Conservation (phyloP, 2,888 invertebrate species). For the Nephrotoma appendiculata region DNA sequence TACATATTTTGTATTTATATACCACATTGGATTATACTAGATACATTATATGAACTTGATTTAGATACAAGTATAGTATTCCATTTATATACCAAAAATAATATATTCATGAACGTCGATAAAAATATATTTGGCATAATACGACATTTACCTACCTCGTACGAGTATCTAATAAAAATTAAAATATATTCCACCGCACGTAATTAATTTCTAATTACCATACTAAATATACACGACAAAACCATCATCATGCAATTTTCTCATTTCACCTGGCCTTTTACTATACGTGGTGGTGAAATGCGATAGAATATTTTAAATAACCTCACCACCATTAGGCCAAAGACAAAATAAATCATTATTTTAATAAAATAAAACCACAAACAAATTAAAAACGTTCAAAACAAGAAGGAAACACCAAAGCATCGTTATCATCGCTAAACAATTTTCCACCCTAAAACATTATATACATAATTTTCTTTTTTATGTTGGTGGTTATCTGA, state of each 20-base stretch:
- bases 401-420: background rate
- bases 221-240: background rate
- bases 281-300: background rate
- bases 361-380: background rate
- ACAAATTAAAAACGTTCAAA: background rate
- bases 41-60: too few species aligned
- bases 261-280: background rate
- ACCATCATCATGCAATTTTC: background rate
- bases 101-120: too few species aligned
- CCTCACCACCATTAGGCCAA: background rate
- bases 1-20: too few species aligned
- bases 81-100: too few species aligned
- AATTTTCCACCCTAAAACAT: background rate
- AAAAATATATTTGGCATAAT: too few species aligned
- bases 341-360: background rate
- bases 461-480: background rate
- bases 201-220: background rate
- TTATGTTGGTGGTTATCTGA: background rate
- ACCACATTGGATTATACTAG: too few species aligned
- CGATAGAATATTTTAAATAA: background rate
- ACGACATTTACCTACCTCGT: too few species aligned
- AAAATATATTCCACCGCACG: background rate
- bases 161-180: too few species aligned
- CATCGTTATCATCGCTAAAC: background rate
- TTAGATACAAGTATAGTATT: too few species aligned